Conservation (phyloP, 2,113 vertebrate genomes). For the Galeopterus variegatus region DNA sequence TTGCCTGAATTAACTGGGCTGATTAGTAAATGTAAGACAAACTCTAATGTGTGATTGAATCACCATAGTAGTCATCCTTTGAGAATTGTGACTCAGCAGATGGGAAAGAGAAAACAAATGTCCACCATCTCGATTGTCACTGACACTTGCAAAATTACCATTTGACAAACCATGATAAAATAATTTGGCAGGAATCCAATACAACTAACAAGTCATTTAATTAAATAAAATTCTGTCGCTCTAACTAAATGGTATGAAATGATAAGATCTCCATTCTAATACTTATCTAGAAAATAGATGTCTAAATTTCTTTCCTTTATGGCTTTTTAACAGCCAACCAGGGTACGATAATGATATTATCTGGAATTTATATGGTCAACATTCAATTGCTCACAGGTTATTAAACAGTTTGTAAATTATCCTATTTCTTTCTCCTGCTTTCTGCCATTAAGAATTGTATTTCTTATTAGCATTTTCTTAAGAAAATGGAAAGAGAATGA, state of each 20-base stretch:
- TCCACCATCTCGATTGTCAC: constrained; percentile 66
- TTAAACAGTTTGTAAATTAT: constrained; percentile 73
- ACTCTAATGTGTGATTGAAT: constrained; percentile 46
- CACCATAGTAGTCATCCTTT: neutral
- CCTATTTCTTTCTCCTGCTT: neutral
- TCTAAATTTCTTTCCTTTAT: constrained; percentile 74
- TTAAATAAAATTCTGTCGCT: constrained; percentile 79
- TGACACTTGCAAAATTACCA: constrained; percentile 78
- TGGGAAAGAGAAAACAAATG: constrained; percentile 64
- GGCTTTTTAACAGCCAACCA: constrained; percentile 74
- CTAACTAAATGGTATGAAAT: constrained; percentile 65
- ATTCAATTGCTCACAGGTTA: constrained; percentile 72
- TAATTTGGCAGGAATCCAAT: constrained; percentile 71
- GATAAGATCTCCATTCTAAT: constrained; percentile 64
- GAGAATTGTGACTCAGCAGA: constrained; percentile 72
- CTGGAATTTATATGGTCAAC: constrained; percentile 74
- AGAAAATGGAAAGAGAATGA: constrained; percentile 54
- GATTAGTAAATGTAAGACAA: constrained; percentile 48
- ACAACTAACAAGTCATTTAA: constrained; percentile 78
- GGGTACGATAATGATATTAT: constrained; percentile 76
- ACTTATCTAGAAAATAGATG: constrained; percentile 76
- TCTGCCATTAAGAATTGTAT: constrained; percentile 57
- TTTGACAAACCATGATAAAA: constrained; percentile 76
- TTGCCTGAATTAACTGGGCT: neutral
- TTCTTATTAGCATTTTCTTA: constrained; percentile 71